A percentile compares a stretch with the other conserved stretches of the same genome.
phyloP scores from a whole-genome alignment of 2,113 vertebrate species.

The Formicarius rufipectus region DNA sequence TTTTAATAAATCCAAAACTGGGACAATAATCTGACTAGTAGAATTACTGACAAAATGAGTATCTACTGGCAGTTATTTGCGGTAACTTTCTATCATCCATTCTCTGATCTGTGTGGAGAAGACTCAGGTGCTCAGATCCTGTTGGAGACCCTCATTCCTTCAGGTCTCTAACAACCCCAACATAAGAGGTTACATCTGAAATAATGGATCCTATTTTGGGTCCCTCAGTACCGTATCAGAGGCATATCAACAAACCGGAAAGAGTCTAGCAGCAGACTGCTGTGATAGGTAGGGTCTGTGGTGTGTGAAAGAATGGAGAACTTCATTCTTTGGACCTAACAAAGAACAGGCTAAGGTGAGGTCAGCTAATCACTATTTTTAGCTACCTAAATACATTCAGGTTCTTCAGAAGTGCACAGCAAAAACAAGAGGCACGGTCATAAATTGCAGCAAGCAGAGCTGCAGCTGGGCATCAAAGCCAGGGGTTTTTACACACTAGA shows the following conservation, averaged over 20 bases:
- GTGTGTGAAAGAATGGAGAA: not conserved
- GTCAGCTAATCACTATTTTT: not conserved
- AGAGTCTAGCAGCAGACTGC: not conserved
- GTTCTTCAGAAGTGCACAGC: not conserved
- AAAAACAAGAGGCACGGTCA: not conserved
- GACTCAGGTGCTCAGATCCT: not conserved
- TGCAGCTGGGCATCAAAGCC: not conserved
- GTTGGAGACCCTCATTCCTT: not conserved
- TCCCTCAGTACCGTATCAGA: not conserved
- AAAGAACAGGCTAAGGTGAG: not conserved
- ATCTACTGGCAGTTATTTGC: not conserved
- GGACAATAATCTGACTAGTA: not conserved
- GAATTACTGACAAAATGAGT: not conserved
- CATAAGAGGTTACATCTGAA: not conserved
- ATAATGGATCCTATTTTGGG: not conserved
- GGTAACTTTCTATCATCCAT: not conserved
- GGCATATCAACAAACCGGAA: not conserved
- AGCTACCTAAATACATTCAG: not conserved
- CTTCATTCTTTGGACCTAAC: not conserved
- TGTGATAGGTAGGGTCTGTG: not conserved
- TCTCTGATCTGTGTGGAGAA: not conserved
- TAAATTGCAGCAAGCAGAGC: not conserved
- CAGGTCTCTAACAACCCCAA: not conserved
- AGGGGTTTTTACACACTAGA: not conserved
- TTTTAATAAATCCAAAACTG: not conserved